A percentile compares a stretch with the other conserved stretches of the same genome.
These are phyloP conservation scores for Drosophila fuyamai DNA, from an alignment of 1,140 invertebrate genomes.

Conservation along the genomic window DNA sequence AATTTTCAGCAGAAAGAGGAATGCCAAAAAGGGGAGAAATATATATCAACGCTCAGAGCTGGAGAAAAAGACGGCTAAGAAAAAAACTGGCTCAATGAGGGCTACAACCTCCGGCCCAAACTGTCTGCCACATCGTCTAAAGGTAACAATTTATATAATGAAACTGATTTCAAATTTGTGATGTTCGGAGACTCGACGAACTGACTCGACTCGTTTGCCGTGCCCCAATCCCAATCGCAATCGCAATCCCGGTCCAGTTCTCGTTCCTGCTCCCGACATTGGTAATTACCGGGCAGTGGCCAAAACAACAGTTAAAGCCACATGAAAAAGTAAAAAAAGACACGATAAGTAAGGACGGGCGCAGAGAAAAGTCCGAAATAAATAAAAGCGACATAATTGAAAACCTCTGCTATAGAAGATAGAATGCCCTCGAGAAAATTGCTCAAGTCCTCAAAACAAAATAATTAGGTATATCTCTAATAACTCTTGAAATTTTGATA, in stretches of 20 bases:
- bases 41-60: constrained; percentile 36
- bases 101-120: constrained; percentile 32
- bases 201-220: constrained; percentile 34
- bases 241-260: constrained; percentile 27
- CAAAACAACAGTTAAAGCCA: constrained; percentile 68
- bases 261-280: constrained; percentile 37
- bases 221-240: constrained; percentile 25
- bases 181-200: constrained; percentile 43
- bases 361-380: constrained; percentile 11
- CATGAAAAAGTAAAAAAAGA: constrained; percentile 21
- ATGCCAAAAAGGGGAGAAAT: constrained; percentile 5
- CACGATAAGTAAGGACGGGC: constrained; percentile 16
- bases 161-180: constrained; percentile 81
- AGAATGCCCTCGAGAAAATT: not conserved
- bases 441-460: too few relatives aligned
- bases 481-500: too few relatives aligned
- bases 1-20: constrained; percentile 30
- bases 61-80: not conserved
- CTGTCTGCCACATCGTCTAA: constrained; percentile 76
- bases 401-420: not conserved
- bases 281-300: constrained; percentile 43
- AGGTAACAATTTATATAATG: constrained; percentile 83
- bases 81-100: constrained; percentile 51
- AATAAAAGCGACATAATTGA: constrained; percentile 18
- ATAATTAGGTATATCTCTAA: too few relatives aligned